Evolutionary conservation across 1,140 invertebrate species (phyloP), one percentile per base, ranked within the genome.

Genomic region (Rhizoglyphus robini): DNA sequence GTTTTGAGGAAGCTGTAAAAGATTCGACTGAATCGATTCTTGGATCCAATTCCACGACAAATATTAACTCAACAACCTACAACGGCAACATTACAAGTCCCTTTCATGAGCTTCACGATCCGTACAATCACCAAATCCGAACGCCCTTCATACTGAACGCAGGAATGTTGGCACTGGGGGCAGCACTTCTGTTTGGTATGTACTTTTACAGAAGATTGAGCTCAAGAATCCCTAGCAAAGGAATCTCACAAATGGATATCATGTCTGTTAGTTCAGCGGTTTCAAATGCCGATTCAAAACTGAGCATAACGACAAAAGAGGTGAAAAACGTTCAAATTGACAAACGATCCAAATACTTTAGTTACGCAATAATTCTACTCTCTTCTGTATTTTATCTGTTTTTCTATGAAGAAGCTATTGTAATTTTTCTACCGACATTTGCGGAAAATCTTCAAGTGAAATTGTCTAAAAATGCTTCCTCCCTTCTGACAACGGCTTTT

Each of bases 401-500:
- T 31, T 63, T 63, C 34, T 63, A 36, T 31, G 61, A 63, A 29
- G 61, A 63, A 49, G 61, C 47, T 13, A 15, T 63, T 20, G 61
- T 63, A n/a, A 63, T 36, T 23, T 63, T 36, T 49, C 34, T 63
- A 23, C 27, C 61, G 13, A 36, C 61, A 20, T 63, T 63, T 30
- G 27, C 61, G 5, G 3, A n/a, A 20, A 63, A 63, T 15, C 15
- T 63, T 3, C n/a, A 63, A 11, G 20, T 63, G 3, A 20, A 63
- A 11, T 29, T 63, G 8, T 5, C 36, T 5, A 63, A 63, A 63
- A 36, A 15, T 63, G 11, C 4, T 4, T 31, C 27, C 8, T 32
- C 61, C 11, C 18, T 63, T 5, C 34, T 63, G 18, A 58, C 61
- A 3, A 36, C 61, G 4, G 34, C 34, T 23, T 63, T 63, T 38